phyloP scores from a whole-genome alignment of 1,140 invertebrate species.

The Cheumatopsyche charites region DNA sequence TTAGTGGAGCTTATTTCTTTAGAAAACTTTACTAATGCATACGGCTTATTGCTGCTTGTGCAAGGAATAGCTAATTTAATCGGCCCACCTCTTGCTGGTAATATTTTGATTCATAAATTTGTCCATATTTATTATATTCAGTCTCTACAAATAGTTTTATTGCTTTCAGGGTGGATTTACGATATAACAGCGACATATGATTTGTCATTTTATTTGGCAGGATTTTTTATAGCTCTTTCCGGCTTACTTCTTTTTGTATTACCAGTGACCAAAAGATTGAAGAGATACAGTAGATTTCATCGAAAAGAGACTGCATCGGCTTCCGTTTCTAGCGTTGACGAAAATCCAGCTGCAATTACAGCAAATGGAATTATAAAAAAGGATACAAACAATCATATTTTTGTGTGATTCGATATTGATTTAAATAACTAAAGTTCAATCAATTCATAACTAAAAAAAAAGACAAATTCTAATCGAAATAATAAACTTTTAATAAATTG shows the following conservation, averaged over 20 bases:
- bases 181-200: slow-evolving; percentile 80
- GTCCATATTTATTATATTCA: slow-evolving; percentile 4
- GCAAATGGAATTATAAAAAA: slow-evolving; percentile 40
- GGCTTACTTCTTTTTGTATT: slow-evolving; percentile 77
- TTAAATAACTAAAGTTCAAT: no score
- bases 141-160: background rate
- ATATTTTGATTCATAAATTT: background rate
- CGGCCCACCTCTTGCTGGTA: slow-evolving; percentile 86
- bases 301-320: slow-evolving; percentile 31
- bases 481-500: no score
- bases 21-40: slow-evolving; percentile 88
- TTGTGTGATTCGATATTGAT: slow-evolving; percentile 35
- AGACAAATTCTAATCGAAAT: no score
- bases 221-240: slow-evolving; percentile 83
- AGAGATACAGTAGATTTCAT: slow-evolving; percentile 45
- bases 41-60: slow-evolving; percentile 84
- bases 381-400: slow-evolving; percentile 43
- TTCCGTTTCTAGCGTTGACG: slow-evolving; percentile 39
- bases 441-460: background rate
- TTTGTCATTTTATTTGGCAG: slow-evolving; percentile 85
- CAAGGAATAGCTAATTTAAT: slow-evolving; percentile 88
- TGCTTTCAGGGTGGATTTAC: slow-evolving; percentile 76
- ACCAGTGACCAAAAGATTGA: slow-evolving; percentile 62
- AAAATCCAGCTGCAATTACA: slow-evolving; percentile 31
- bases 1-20: slow-evolving; percentile 83